Evolutionary conservation across 2,797 vertebrate species (phyloP).

Genomic region (Falco cherrug): DNA sequence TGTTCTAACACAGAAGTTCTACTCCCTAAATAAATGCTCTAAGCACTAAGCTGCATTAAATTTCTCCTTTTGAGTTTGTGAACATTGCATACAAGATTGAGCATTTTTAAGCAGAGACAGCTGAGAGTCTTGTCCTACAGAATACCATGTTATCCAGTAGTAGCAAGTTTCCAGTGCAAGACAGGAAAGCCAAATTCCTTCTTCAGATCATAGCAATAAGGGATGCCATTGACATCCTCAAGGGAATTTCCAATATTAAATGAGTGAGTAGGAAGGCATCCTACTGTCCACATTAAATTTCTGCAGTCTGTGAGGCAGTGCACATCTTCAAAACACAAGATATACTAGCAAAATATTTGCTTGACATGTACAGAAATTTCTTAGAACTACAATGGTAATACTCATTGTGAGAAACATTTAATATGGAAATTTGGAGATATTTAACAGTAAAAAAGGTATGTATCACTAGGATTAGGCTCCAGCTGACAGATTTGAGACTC

Average conservation of each 20-base stretch:
- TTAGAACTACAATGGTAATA: neutral
- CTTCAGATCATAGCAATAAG: neutral
- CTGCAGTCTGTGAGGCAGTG: neutral
- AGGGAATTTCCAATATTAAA: neutral
- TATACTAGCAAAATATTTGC: neutral
- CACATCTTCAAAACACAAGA: neutral
- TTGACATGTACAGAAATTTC: neutral
- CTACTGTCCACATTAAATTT: neutral
- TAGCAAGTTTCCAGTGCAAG: neutral
- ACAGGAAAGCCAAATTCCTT: neutral
- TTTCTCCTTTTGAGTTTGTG: neutral
- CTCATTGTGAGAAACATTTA: neutral
- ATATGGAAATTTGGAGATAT: neutral
- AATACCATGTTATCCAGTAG: neutral
- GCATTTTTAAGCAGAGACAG: neutral
- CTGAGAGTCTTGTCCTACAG: neutral
- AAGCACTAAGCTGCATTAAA: neutral
- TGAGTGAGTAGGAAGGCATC: neutral
- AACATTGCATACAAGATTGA: neutral
- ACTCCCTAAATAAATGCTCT: neutral
- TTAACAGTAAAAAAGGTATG: neutral
- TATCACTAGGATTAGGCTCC: neutral
- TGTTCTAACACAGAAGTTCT: neutral
- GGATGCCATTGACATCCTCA: neutral
- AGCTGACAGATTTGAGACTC: neutral